Evolutionary conservation across 2,888 invertebrate species (phyloP).

Genomic region (Rhabditoides inermis): DNA sequence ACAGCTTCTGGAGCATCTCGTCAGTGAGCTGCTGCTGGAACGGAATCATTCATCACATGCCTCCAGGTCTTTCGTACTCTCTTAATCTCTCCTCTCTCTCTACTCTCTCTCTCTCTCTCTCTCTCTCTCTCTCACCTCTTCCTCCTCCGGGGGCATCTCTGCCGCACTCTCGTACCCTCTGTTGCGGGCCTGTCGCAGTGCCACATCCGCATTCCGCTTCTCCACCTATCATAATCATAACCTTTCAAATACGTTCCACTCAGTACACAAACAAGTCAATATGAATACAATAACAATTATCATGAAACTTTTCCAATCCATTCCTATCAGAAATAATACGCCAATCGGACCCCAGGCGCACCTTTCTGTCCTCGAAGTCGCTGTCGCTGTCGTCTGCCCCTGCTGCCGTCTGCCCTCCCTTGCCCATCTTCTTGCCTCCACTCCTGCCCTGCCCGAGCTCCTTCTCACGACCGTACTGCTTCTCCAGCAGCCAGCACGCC

Average conservation of each 20-base stretch:
- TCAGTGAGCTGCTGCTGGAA: too few species aligned
- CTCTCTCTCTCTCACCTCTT: constrained; percentile 8
- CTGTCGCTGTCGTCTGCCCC: too few species aligned
- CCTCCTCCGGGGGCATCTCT: neutral
- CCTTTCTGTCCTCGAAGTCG: neutral
- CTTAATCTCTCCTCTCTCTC: neutral
- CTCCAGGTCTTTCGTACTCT: too few species aligned
- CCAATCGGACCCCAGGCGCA: neutral
- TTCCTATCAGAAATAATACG: neutral
- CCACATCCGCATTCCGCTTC: constrained; percentile 10
- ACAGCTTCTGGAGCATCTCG: neutral
- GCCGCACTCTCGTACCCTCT: constrained; percentile 2
- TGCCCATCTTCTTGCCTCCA: neutral
- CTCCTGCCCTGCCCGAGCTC: neutral
- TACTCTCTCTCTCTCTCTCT: constrained; percentile 3
- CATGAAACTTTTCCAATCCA: too few species aligned
- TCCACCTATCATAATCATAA: too few species aligned
- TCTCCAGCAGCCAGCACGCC: constrained; percentile 28
- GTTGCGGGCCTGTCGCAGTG: neutral
- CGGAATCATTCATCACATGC: too few species aligned
- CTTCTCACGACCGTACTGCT: constrained; percentile 8
- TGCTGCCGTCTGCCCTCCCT: neutral
- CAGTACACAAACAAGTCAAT: too few species aligned
- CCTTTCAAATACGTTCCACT: too few species aligned
- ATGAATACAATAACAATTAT: too few species aligned